Evolutionary conservation across 2,797 vertebrate genomes (phyloP), one percentile per base, ranked within the genome.

Genomic region (Heliangelus exortis): DNA sequence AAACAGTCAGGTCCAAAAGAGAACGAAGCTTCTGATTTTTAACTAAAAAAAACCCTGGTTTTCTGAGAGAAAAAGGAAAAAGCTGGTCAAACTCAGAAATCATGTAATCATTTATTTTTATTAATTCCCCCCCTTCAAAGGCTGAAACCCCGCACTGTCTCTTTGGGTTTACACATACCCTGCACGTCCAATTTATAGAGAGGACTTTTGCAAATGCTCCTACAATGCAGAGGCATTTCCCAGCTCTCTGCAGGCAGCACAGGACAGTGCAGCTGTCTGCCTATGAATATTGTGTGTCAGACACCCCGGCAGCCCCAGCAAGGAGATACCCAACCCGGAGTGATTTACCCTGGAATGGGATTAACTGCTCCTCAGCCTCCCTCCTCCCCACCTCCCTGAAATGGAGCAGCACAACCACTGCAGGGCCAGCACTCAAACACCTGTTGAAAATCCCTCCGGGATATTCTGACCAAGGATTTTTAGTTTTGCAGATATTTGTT

Each of bases 251-350:
- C 76, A 47, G 66, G n/a, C 77, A 16, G 58, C 4, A 3, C 23
- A 0, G 3, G 63, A 3, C 16, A 5, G 33, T 4, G 72, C 96
- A 93, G 92, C 95, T 94, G 92, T 94, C 91, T 57, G n/a, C 85
- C 50, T 1, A 1, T 28, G 76, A 78, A 92, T 86, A 92, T 81
- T 84, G 74, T 10, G 92, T 92, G 89, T 91, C 95, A 95, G 79
- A 9, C 75, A 2, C 7, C 16, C 54, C 55, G 15, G 90, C 95
- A 84, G 92, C 63, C 95, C 11, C 8, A 15, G 65, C 57, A 6
- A 53, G 57, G 23, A 90, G 87, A 88, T 3, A 66, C 7, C 80
- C 94, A 78, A 43, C 0, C 29, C 54, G 8, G 10, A 34, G 31
- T 0, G 47, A 25, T 7, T 68, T 21, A 18, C 21, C 9, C 79